These are phyloP conservation scores for Andrena haemorrhoa DNA, from an alignment of 2,888 invertebrate species.

Conservation along the genomic window DNA sequence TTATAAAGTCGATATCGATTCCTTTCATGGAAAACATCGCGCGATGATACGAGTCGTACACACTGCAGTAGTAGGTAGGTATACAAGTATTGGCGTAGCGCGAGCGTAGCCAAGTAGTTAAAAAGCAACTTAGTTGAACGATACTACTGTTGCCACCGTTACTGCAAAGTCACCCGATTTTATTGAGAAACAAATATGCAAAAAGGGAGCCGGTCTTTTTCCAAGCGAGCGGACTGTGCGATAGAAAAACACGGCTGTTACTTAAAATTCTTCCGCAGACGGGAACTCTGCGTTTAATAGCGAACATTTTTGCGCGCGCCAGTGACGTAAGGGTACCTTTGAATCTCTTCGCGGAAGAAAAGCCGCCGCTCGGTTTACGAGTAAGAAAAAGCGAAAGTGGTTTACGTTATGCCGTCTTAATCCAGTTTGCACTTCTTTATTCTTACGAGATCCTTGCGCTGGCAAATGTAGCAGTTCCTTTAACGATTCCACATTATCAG, in stretches of 20 bases:
- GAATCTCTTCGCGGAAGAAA: not conserved
- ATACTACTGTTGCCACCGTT: not conserved
- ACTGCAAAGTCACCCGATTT: not conserved
- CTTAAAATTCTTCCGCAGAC: constrained; percentile 1
- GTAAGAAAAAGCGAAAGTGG: constrained; percentile 40
- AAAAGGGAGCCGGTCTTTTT: constrained; percentile 1
- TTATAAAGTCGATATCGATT: constrained; percentile 1
- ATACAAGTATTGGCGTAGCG: no score
- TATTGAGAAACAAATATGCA: constrained; percentile 17
- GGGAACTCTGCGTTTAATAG: not conserved
- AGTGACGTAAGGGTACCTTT: constrained; percentile 10
- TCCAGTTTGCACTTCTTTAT: constrained; percentile 35
- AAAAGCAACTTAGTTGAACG: no score
- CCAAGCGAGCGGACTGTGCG: not conserved
- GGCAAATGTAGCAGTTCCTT: not conserved
- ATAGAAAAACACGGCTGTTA: constrained; percentile 3
- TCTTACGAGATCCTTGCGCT: not conserved
- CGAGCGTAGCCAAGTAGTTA: no score
- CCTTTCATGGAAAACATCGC: not conserved
- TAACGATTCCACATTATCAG: not conserved
- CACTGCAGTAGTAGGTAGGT: no score
- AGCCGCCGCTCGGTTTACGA: not conserved
- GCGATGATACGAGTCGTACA: not conserved
- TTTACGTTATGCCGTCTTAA: constrained; percentile 41
- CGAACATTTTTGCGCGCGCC: constrained; percentile 16